These are phyloP conservation scores for Hormiphora californensis DNA, from an alignment of 37 sponge, comb jelly and placozoan genomes.

Conservation along the genomic window DNA sequence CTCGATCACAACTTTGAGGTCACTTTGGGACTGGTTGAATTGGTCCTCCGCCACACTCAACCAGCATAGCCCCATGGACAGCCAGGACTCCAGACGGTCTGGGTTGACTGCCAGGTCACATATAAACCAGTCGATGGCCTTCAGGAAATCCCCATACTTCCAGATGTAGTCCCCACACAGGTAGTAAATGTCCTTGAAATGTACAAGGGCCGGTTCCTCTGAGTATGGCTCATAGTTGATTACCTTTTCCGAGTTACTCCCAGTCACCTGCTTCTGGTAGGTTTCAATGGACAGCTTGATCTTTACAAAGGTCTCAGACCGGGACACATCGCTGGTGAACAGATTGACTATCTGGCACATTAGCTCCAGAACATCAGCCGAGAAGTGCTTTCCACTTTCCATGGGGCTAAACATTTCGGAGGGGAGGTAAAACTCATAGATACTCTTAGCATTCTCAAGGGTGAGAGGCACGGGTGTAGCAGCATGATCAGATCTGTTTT, in stretches of 20 bases:
- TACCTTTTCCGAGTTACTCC: no score
- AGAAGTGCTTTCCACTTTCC: conserved; percentile 26
- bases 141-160: conserved; percentile 42
- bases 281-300: conserved; percentile 34
- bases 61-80: conserved; percentile 39
- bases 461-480: background rate
- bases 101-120: conserved; percentile 38
- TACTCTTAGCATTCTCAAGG: background rate
- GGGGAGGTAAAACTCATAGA: conserved; percentile 26
- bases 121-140: conserved; percentile 37
- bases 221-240: background rate
- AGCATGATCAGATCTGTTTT: conserved; percentile 31
- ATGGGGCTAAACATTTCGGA: background rate
- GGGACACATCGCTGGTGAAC: background rate
- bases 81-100: background rate
- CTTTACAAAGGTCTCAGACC: background rate
- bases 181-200: conserved; percentile 39
- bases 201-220: background rate
- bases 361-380: conserved; percentile 13
- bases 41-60: conserved; percentile 20
- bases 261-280: no score
- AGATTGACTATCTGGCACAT: background rate
- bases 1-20: conserved; percentile 26
- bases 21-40: conserved; percentile 39
- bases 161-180: conserved; percentile 52